Evolutionary conservation across 2,113 vertebrate species (phyloP), one percentile per base, ranked within the genome.

Genomic region (Lipophrys pholis): DNA sequence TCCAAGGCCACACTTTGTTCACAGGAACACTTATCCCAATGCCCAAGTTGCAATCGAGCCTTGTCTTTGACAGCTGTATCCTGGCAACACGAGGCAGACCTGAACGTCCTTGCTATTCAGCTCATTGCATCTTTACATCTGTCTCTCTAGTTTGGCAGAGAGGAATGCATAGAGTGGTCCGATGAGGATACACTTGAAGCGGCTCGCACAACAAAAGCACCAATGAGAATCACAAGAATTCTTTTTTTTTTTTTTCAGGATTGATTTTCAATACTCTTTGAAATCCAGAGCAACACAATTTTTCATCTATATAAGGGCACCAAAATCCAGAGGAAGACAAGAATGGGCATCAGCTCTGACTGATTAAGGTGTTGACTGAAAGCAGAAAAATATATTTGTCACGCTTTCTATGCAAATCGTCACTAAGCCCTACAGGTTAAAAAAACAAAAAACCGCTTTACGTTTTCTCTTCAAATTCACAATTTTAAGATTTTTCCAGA

Each of bases 11-110:
- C 53, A 45, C 12, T 73, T 79, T 84, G 57, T 61, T 68, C 46
- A 72, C 52, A 80, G 56, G 64, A 78, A 81, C 65, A 57, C 68
- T 85, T 78, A 75, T 81, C 62, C 76, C 74, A 81, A 73, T 81
- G 61, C 73, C 59, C 62, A 67, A 60, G 68, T 78, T 60, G 52
- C 57, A 48, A 79, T 78, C 30, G 36, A 87, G 81, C 57, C 55
- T 84, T 56, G 67, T 85, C 87, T 87, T 84, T 65, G 45, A 75
- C 69, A 61, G 83, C 90, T 81, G 90, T 91, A 89, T 89, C 89
- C 90, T 91, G 91, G 90, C 91, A 93, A 93, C 91, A 85, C 84
- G 54, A 81, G 88, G 77, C 85, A 87, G 83, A 91, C 84, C 80
- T 83, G 82, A 89, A 89, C 1, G 69, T 88, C 85, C 85, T 90